Base-by-base conservation (phyloP, 2,113 vertebrate genomes). In the Amphilophus citrinellus region DNA sequence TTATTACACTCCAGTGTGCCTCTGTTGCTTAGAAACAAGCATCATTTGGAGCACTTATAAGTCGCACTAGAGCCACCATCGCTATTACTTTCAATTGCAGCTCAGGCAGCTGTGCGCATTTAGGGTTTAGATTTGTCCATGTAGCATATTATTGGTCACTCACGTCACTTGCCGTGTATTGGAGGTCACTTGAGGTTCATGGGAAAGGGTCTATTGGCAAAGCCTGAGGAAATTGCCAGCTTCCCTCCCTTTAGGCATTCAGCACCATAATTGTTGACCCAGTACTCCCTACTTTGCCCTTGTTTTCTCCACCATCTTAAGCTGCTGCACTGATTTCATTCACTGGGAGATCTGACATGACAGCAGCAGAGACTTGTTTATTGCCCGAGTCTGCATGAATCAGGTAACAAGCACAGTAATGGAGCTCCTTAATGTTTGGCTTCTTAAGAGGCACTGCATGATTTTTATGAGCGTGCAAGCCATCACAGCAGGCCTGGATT, bases 131-230 rank as follows among this genome's bases (percentile, higher is more conserved):
- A 77, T 57, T 83, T 79, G 53, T 83, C 59, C 2, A 0, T 44
- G 30, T 73, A 79, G 58, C 66, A 50, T 83, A 85, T 90, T 56
- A 57, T 39, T 71, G 76, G 85, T 89, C 90, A 65, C 66, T 61
- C 56, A 22, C 82, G 77, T 42, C 92, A 94, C 87, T 93, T 91
- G 91, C 86, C 80, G 85, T 93, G 90, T 90, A 91, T 88, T 75
- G 77, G 86, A 97, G 97, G 97, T 97, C 96, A 96, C 93, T 86
- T 95, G 93, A 93, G 96, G 97, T 98, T 97, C 97, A 97, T 98
- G 97, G 96, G 97, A 98, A 98, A 96, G 95, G 91, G 96, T 96
- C 95, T 93, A 93, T 94, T 96, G 91, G 96, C 96, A 96, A 95
- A 95, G 96, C 93, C 92, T 95, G 94, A 97, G 97, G 97, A 98